Percentiles rank a stretch among this genome's conserved stretches.
These are phyloP conservation scores for Oriolus oriolus DNA, from an alignment of 2,113 vertebrate genomes.

Conservation along the genomic window DNA sequence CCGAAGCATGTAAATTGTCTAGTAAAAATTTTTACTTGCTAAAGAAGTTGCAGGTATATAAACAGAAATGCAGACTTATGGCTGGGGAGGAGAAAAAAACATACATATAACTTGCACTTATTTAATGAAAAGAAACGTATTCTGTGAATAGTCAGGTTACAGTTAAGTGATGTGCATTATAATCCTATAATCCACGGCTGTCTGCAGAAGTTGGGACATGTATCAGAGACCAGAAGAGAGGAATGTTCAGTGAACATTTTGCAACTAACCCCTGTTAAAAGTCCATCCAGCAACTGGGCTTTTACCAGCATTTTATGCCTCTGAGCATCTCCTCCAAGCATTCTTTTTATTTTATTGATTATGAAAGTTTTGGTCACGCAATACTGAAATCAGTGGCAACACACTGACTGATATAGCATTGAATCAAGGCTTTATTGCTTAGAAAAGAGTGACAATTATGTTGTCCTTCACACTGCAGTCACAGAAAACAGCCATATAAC, in stretches of 20 bases:
- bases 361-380: background rate
- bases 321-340: background rate
- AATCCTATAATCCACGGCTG: background rate
- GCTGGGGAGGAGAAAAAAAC: fast-evolving
- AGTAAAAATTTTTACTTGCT: background rate
- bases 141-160: background rate
- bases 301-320: background rate
- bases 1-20: background rate
- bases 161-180: background rate
- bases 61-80: background rate
- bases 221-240: background rate
- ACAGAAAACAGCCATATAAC: background rate
- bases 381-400: background rate
- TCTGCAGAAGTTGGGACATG: background rate
- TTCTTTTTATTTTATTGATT: background rate
- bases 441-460: background rate
- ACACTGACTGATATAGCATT: background rate
- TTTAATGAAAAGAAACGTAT: background rate
- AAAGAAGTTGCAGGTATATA: background rate
- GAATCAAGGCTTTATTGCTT: background rate
- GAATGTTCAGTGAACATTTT: background rate
- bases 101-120: background rate
- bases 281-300: background rate
- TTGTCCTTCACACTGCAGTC: background rate
- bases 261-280: background rate